These are phyloP conservation scores for Drosophila algonquin DNA, from an alignment of 2,888 invertebrate genomes.

Conservation along the genomic window DNA sequence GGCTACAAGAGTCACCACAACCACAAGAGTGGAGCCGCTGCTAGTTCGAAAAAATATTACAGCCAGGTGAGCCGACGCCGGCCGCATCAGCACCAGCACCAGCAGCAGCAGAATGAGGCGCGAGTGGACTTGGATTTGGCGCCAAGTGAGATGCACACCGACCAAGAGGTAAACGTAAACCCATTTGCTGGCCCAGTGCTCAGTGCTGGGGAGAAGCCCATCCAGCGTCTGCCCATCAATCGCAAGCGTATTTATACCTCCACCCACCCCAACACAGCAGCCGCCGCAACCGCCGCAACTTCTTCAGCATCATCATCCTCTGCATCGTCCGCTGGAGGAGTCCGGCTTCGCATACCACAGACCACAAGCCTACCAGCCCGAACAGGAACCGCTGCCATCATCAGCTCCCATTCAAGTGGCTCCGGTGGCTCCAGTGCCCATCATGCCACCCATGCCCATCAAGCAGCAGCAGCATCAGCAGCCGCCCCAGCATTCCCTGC, in stretches of 20 bases:
- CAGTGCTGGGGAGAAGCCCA: slow-evolving; percentile 55
- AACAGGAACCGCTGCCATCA: slow-evolving; percentile 52
- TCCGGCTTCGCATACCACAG: slow-evolving; percentile 63
- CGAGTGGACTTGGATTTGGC: slow-evolving; percentile 80
- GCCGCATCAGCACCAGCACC: slow-evolving; percentile 57
- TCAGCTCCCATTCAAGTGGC: slow-evolving; percentile 48
- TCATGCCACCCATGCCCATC: slow-evolving; percentile 72
- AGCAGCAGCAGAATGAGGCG: slow-evolving; percentile 66
- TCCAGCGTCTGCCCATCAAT: slow-evolving; percentile 74
- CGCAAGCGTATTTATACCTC: slow-evolving; percentile 83
- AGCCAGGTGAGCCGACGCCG: slow-evolving; percentile 55
- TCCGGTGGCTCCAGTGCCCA: slow-evolving; percentile 24
- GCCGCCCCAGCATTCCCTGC: slow-evolving; percentile 25
- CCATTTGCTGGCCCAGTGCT: slow-evolving; percentile 68
- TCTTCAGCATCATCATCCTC: slow-evolving; percentile 27
- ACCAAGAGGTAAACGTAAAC: slow-evolving; percentile 83
- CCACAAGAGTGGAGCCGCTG: slow-evolving; percentile 5
- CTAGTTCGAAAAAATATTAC: slow-evolving; percentile 64
- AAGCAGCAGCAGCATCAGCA: slow-evolving; percentile 50
- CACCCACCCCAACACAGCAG: slow-evolving; percentile 67
- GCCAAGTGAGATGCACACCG: slow-evolving; percentile 78
- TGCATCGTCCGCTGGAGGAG: slow-evolving; percentile 45
- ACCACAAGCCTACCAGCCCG: slow-evolving; percentile 66
- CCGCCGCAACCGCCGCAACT: slow-evolving; percentile 44
- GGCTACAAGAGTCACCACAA: slow-evolving; percentile 17